Percentiles rank a stretch among this genome's conserved stretches.
phyloP scores from a whole-genome alignment of 2,113 vertebrate genomes.

The Bombycilla garrulus region DNA sequence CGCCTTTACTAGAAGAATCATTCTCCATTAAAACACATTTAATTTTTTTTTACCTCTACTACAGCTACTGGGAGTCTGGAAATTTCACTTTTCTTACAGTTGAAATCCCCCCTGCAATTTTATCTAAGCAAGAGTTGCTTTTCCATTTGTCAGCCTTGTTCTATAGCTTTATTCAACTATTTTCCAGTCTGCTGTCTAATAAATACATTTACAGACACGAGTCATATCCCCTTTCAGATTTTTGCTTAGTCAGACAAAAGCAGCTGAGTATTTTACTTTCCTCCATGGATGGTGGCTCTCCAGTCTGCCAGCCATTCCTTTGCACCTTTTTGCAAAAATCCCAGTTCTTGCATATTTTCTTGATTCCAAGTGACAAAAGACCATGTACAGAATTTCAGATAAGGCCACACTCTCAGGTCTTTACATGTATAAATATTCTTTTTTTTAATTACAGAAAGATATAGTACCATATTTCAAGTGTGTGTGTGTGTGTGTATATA shows the following conservation, averaged over 20 bases:
- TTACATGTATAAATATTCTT: not conserved
- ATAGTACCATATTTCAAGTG: not conserved
- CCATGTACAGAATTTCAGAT: not conserved
- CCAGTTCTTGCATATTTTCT: not conserved
- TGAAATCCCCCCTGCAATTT: not conserved
- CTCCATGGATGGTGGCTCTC: not conserved
- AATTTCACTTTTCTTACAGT: not conserved
- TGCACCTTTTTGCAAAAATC: not conserved
- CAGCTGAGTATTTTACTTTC: not conserved
- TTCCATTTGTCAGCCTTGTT: not conserved
- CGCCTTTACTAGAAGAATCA: not conserved
- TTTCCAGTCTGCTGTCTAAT: not conserved
- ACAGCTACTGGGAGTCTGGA: not conserved
- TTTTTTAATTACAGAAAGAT: not conserved
- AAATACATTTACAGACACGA: slow-evolving; percentile 9
- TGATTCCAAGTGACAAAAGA: not conserved
- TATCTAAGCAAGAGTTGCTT: not conserved
- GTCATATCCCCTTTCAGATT: not conserved
- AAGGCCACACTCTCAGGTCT: not conserved
- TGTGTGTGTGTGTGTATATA: no score
- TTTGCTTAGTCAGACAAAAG: not conserved
- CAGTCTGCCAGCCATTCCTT: not conserved
- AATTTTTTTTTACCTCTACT: not conserved
- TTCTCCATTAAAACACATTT: not conserved
- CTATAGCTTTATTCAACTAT: not conserved